Percentiles rank a stretch among this genome's conserved stretches.
These are phyloP conservation scores for Chrysocyon brachyurus DNA, from an alignment of 2,797 vertebrate genomes.

Conservation along the genomic window DNA sequence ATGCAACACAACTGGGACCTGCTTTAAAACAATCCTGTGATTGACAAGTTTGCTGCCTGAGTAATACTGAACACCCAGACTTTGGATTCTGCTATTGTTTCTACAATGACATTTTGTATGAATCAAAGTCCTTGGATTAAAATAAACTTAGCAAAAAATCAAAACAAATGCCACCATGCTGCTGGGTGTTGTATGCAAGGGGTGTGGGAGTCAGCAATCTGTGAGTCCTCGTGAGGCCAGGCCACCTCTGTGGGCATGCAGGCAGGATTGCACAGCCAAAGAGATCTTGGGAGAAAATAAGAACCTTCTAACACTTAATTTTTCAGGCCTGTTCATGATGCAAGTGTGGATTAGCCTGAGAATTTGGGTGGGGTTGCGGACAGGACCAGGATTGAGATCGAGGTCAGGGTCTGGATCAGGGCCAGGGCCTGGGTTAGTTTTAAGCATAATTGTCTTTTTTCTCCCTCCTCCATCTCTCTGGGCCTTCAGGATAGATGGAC, in stretches of 20 bases:
- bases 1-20: constrained; percentile 90
- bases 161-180: constrained; percentile 4
- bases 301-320: not conserved
- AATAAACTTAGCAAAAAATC: constrained; percentile 91
- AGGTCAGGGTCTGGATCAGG: not conserved
- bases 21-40: constrained; percentile 89
- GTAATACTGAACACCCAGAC: constrained; percentile 94
- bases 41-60: constrained; percentile 95
- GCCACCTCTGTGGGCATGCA: not conserved
- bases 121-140: constrained; percentile 98
- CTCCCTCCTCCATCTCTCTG: not conserved
- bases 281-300: not conserved
- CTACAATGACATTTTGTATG: constrained; percentile 99
- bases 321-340: not conserved
- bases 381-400: not conserved
- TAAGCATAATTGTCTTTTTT: not conserved
- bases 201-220: not conserved
- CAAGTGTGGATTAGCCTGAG: not conserved
- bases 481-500: not conserved
- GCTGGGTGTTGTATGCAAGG: not conserved
- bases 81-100: constrained; percentile 98
- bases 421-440: not conserved
- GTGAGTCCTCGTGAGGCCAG: accelerated
- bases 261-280: not conserved
- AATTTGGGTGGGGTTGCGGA: not conserved